Base-by-base conservation (phyloP, 2,797 vertebrate genomes). In the Alectoris magna region DNA sequence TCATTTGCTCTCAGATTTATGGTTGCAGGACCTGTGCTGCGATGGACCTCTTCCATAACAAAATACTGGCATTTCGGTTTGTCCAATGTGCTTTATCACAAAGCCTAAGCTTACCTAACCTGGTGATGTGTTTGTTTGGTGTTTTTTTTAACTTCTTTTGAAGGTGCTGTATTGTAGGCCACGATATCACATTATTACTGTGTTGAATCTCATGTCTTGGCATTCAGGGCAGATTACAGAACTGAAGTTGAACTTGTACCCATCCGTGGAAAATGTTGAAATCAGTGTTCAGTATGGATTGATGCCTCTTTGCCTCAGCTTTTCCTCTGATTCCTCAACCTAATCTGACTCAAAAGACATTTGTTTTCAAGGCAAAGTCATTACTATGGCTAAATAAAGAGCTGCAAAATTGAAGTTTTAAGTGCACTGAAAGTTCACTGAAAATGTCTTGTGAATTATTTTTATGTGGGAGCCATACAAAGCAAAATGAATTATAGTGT, bases 391-490 rank as follows among this genome's bases (percentile, higher is more conserved):
- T 84, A 39, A 73, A 59, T 69, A 43, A 78, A 77, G 46, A 62
- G 46, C 34, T 66, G 51, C 58, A 90, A 62, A 90, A 75, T 29
- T 72, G 38, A 67, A 88, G 73, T 87, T 55, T 46, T 36, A 74
- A 38, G 38, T 84, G 24, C n/a, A 48, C 11, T 63, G 39, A 17
- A 80, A 83, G 43, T 58, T 84, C 26, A 51, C 44, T 84, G 51
- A 29, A 77, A 84, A 60, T 14, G 14, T 67, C 46, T 27, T 72
- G 18, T 67, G 46, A 81, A 51, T 91, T 76, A 18, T 67, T 78
- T 84, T 78, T 84, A 38, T 18, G 9, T n/a, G 24, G n/a, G 21
- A 22, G 6, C 24, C 56, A 78, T 49, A 70, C 12, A 1, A 91
- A 87, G 58, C 38, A 75, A 92, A 84, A 84, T 55, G 0, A 71